phyloP scores from a whole-genome alignment of 2,888 invertebrate genomes.

The Macrosiphum euphorbiae region DNA sequence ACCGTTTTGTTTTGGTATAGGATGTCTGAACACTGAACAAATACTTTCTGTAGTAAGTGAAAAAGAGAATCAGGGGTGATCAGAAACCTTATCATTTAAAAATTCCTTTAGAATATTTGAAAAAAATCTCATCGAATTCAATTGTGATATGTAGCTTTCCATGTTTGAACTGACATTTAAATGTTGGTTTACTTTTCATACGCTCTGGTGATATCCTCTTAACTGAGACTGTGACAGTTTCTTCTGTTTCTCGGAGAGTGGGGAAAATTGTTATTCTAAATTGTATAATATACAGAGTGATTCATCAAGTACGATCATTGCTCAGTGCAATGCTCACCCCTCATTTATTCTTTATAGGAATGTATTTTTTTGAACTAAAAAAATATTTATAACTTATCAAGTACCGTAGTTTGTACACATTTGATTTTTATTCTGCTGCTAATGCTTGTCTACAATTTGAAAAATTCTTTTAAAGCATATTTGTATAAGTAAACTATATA shows the following conservation, averaged over 20 bases:
- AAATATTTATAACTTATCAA: neutral
- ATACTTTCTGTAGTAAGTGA: neutral
- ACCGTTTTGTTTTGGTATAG: too few relatives aligned
- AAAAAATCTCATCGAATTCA: neutral
- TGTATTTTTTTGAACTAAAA: neutral
- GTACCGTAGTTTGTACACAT: neutral
- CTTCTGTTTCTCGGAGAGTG: neutral
- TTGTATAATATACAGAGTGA: neutral
- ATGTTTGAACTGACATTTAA: neutral
- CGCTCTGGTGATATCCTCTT: neutral
- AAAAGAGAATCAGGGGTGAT: neutral
- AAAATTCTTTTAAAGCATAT: neutral
- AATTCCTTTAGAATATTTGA: neutral
- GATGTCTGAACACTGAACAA: too few relatives aligned
- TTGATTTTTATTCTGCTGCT: neutral
- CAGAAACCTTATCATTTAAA: neutral
- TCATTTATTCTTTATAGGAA: neutral
- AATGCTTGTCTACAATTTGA: neutral
- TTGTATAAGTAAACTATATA: too few relatives aligned
- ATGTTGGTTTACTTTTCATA: neutral
- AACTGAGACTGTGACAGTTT: neutral
- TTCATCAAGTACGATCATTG: neutral
- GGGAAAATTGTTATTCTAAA: neutral
- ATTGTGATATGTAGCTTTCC: neutral
- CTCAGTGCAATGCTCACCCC: too few relatives aligned